Evolutionary conservation across 2,797 vertebrate genomes (phyloP), one percentile per base, ranked within the genome.

Genomic region (Siniperca obscura): DNA sequence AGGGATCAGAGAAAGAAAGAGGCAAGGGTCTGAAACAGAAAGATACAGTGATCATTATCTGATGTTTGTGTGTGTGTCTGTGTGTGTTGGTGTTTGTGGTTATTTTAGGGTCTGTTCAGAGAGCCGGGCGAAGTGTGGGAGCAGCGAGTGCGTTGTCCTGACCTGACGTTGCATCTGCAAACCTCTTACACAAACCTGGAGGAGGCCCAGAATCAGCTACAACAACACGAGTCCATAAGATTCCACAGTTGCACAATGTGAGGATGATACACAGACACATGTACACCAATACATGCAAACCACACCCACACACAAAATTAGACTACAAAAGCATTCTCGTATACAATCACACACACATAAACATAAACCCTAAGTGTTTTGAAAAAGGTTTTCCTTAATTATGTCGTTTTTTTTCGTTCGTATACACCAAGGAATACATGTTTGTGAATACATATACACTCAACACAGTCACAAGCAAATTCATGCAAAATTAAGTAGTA

Each of bases 101-200:
- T 83, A 59, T 72, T 81, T 16, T 78, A 99, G 98, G 97, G 96
- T 50, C 96, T 96, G 52, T 96, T 97, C 87, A 96, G 95, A 0
- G 68, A 96, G 84, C 81, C 94, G 0, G 85, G 85, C 22, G 96
- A 97, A 75, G 96, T 97, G 52, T 78, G 96, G 86, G 70, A 78
- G 82, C 98, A 98, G 85, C 95, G 94, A 17, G 92, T 96, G 82
- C 95, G 91, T 80, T 96, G 95, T 82, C 87, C 97, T 90, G 96
- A 98, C 74, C 96, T 96, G 69, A 96, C 94, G 2, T 75, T 96
- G 87, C 79, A 91, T 76, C 91, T 96, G 71, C 95, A 96, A 80
- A 96, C 96, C 81, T 96, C 97, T 46, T 93, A 95, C 80, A 80
- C 72, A 38, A 91, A 95, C 46, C 75, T 95, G 36, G 90, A 96